These are phyloP conservation scores for Anoura caudifer DNA, from an alignment of 2,113 vertebrate genomes.

Conservation along the genomic window DNA sequence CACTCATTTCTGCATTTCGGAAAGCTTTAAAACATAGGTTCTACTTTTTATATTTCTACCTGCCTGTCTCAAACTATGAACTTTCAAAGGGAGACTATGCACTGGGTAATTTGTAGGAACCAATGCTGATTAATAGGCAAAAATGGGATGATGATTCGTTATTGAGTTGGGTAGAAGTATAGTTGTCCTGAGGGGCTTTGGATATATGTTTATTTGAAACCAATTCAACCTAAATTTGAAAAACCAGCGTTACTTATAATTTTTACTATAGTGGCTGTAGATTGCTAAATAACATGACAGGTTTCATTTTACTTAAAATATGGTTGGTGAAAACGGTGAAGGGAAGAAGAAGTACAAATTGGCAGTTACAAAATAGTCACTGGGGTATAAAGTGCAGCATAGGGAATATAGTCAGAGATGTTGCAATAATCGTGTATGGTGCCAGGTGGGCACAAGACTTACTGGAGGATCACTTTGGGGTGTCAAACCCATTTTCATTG, in stretches of 20 bases:
- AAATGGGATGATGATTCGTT: neutral
- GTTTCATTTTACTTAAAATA: conserved; percentile 6
- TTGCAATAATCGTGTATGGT: neutral
- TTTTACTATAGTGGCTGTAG: neutral
- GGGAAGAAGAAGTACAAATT: neutral
- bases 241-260: neutral
- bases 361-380: neutral
- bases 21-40: neutral
- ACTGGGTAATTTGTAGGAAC: neutral
- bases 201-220: conserved; percentile 2
- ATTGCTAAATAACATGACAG: neutral
- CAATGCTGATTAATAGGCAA: neutral
- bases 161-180: neutral
- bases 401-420: too few relatives aligned
- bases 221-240: neutral
- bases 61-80: neutral
- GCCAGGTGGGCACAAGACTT: neutral
- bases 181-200: neutral
- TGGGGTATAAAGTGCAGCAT: neutral
- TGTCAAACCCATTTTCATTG: too few relatives aligned
- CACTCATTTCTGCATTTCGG: neutral
- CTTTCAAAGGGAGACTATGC: neutral
- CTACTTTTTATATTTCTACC: neutral
- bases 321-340: neutral
- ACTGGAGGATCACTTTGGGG: neutral